Evolutionary conservation across 2,888 invertebrate species (phyloP).

Genomic region (Phalangium opilio): DNA sequence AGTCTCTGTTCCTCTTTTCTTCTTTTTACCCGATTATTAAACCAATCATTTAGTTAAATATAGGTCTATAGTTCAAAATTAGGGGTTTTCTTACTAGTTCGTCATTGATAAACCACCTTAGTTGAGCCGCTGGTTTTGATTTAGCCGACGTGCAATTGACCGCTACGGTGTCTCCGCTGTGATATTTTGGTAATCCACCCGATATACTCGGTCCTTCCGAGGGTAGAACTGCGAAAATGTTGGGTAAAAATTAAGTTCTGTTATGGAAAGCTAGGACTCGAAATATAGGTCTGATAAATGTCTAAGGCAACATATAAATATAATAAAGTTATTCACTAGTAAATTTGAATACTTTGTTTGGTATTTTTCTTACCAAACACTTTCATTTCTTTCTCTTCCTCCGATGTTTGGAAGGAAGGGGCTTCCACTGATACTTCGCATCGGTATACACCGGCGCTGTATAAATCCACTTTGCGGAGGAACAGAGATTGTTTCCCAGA

Average conservation of each 20-base stretch:
- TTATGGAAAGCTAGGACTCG: too few relatives aligned
- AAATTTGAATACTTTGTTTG: too few relatives aligned
- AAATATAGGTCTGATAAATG: too few relatives aligned
- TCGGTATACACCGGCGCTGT: constrained; percentile 45
- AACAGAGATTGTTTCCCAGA: constrained; percentile 48
- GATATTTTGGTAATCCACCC: constrained; percentile 19
- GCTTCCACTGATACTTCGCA: constrained; percentile 22
- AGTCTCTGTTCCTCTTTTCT: too few relatives aligned
- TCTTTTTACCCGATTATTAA: too few relatives aligned
- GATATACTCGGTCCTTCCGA: constrained; percentile 17
- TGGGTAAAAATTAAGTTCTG: too few relatives aligned
- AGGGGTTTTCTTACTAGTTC: constrained; percentile 1
- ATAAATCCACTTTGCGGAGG: constrained; percentile 48
- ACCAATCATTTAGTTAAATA: too few relatives aligned
- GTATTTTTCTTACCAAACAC: constrained; percentile 19
- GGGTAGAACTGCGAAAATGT: neutral
- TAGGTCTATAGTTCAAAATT: too few relatives aligned
- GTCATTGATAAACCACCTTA: constrained; percentile 28
- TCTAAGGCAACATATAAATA: too few relatives aligned
- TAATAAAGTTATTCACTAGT: too few relatives aligned
- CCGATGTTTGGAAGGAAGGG: constrained; percentile 20
- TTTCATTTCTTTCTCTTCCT: constrained; percentile 19
- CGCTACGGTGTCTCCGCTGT: constrained; percentile 21
- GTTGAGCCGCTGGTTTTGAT: constrained; percentile 26
- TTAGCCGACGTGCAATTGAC: constrained; percentile 28